Evolutionary conservation across 2,113 vertebrate genomes (phyloP), one percentile per base, ranked within the genome.

Genomic region (Carettochelys insculpta): DNA sequence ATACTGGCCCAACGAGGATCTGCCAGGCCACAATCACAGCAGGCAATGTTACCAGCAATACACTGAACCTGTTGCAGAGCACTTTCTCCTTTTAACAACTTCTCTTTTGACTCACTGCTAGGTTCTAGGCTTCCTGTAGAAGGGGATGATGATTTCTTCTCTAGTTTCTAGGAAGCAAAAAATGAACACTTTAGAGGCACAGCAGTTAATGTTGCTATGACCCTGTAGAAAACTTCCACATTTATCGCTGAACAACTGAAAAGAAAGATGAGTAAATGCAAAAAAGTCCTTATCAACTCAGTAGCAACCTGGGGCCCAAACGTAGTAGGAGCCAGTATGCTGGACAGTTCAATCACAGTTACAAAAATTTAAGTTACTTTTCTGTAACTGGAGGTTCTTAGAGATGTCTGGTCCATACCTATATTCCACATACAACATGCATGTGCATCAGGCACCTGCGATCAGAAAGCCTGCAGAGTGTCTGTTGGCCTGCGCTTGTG

Each of bases 1-100:
- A 99, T 99, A 96, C 99, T 99, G 97, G 99, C 99, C 99, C 99
- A 99, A 83, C 99, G 98, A 1, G 99, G 99, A 89, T 99, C 99
- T 3, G 98, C 97, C 95, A 98, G 97, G 4, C 99, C 98, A 85
- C 99, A 99, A 61, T 99, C 99, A 50, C 99, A 99, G 96, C 99
- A 99, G 92, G 96, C 98, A 85, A 94, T 90, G 43, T 99, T 99
- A 19, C 99, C 99, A 7, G 98, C 96, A 89, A 99, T 99, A 83
- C 97, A 97, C 95, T 99, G 98, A 53, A 99, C 99, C 79, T 98
- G 97, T 97, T 99, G 99, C 10, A 99, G 97, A 7, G 99, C 98
- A 56, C 98, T 98, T 93, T 99, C 99, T 83, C 99, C 99, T 96
- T 99, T 99, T 88, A 99, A 90, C 58, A 97, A 80, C 90, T 97